Percentiles rank a stretch among this genome's conserved stretches.
phyloP scores from a whole-genome alignment of 1,140 invertebrate species.

The Sipha flava region DNA sequence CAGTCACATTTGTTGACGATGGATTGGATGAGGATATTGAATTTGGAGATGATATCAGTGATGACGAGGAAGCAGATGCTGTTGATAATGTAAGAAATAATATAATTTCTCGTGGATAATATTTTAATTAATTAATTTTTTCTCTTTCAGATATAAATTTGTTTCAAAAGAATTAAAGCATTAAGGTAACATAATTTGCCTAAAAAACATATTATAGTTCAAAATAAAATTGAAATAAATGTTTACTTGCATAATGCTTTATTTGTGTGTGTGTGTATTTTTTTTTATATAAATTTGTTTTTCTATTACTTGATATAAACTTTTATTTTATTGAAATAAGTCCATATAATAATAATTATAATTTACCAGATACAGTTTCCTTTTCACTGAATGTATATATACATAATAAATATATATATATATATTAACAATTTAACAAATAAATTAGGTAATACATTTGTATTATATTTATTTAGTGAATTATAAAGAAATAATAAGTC shows the following conservation, averaged over 20 bases:
- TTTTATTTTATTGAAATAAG: neutral
- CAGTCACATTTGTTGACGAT: slow-evolving; percentile 86
- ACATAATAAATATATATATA: neutral
- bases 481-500: too few relatives aligned
- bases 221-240: neutral
- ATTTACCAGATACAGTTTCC: neutral
- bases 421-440: neutral
- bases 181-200: neutral
- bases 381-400: neutral
- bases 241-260: neutral
- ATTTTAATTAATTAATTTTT: neutral
- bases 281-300: neutral
- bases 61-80: slow-evolving; percentile 73
- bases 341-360: neutral
- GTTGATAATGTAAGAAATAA: slow-evolving; percentile 49
- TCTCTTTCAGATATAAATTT: slow-evolving; percentile 10
- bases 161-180: neutral
- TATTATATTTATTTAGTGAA: too few relatives aligned
- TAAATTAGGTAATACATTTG: too few relatives aligned
- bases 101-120: neutral
- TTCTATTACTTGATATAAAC: neutral
- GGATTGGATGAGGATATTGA: slow-evolving; percentile 91
- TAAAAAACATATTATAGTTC: neutral
- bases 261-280: neutral
- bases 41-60: slow-evolving; percentile 84